Evolutionary conservation across 2,888 invertebrate species (phyloP), one percentile per base, ranked within the genome.

Genomic region (Galerucella nymphaeae): DNA sequence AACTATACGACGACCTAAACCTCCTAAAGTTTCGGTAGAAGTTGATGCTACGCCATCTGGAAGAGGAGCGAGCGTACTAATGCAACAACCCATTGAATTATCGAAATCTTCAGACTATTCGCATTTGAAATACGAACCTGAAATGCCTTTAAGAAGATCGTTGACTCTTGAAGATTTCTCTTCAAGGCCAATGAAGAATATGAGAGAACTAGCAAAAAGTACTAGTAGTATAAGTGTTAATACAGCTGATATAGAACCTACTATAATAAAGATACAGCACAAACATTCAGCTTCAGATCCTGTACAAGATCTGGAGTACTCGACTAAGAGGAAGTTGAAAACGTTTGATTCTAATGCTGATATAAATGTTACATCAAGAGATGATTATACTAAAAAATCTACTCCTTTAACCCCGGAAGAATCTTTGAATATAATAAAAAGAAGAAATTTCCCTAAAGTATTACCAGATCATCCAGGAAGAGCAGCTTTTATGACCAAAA

Each of bases 401-500:
- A 86, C 88, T 4, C 84, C 86, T 14, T 83, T 92, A 57, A 90
- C 91, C 9, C 90, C 92, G 1, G 93, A 92, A 81, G 93, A 94
- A 83, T 91, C 94, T 0, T 83, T 95, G 66, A 87, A 90, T 75
- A 91, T 92, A 45, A 93, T 95, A 58, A 92, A 93, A 84, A 89
- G 93, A 72, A 88, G 94, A 78, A 95, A 95, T 83, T 95, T 92
- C 82, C 95, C 95, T 0, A 95, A 95, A 88, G 95, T 95, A 1
- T 84, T 95, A 45, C 95, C 95, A n/a, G 94, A 94, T 85, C 90
- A 93, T 79, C 91, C 91, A 1, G 81, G 81, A 14, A 80, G 86
- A 71, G 84, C 85, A 75, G 81, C 83, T 11, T 77, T 84, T 70
- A 80, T 83, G 20, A 83, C 82, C 77, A 92, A 92, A 80, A 86